Percentiles rank a stretch among this genome's conserved stretches.
Conservation (phyloP, 2,113 vertebrate genomes). For the Lipophrys pholis region DNA sequence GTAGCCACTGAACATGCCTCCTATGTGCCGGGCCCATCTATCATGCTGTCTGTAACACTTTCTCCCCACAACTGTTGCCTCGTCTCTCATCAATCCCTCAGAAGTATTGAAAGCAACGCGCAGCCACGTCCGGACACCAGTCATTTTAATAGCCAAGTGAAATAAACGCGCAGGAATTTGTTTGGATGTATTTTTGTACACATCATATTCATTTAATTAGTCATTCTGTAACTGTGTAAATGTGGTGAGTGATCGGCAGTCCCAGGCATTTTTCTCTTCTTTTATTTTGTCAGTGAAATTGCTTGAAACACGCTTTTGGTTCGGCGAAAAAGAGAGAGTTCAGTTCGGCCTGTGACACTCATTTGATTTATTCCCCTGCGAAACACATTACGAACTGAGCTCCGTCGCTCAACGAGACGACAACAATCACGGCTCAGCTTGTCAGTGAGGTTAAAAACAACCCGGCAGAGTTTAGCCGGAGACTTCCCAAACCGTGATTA, state of each 20-base stretch:
- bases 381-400: no score
- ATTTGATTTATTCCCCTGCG: no score
- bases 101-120: constrained; percentile 52
- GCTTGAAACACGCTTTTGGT: no score
- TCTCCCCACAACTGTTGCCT: constrained; percentile 1
- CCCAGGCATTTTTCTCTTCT: neutral
- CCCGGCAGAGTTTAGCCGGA: neutral
- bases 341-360: neutral
- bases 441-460: neutral
- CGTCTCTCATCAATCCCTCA: constrained; percentile 53
- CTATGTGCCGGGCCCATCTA: constrained; percentile 60
- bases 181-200: constrained; percentile 24
- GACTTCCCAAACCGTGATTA: constrained; percentile 18
- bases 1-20: constrained; percentile 61
- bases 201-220: constrained; percentile 9
- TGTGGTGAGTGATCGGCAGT: neutral
- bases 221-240: constrained; percentile 3
- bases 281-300: neutral
- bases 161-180: constrained; percentile 50
- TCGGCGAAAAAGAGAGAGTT: no score
- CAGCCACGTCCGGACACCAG: constrained; percentile 43
- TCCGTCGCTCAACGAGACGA: no score
- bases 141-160: constrained; percentile 34
- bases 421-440: constrained; percentile 6
- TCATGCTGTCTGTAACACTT: constrained; percentile 60